Percentiles rank a stretch among this genome's conserved stretches.
Conservation (phyloP, 2,113 vertebrate species). For the Apeltes quadracus region DNA sequence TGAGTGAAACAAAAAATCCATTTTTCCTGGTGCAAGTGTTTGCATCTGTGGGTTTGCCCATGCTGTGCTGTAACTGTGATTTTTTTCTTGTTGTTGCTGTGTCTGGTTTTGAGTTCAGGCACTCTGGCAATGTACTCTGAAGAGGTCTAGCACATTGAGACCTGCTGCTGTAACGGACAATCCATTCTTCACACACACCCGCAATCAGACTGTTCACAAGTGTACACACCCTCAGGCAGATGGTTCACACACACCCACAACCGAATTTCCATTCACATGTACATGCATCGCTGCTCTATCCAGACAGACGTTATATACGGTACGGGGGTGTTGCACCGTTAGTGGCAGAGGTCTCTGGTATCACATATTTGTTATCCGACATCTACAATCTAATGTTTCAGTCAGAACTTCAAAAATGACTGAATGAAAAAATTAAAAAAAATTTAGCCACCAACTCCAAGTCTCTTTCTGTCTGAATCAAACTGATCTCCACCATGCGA, state of each 20-base stretch:
- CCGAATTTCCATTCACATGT: constrained; percentile 55
- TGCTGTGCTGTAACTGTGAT: not conserved
- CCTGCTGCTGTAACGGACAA: constrained; percentile 50
- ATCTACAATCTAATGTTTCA: constrained; percentile 24
- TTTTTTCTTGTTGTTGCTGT: not conserved
- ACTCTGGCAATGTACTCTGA: constrained; percentile 19
- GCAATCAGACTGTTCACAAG: constrained; percentile 63
- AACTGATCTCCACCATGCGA: constrained; percentile 51
- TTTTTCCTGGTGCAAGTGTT: constrained; percentile 2
- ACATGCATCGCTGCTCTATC: constrained; percentile 20
- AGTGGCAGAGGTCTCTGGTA: not conserved
- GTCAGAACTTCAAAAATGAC: constrained; percentile 26
- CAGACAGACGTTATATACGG: constrained; percentile 30
- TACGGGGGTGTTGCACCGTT: constrained; percentile 14
- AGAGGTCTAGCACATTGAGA: constrained; percentile 49
- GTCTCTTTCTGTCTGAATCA: constrained; percentile 54
- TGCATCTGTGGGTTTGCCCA: constrained; percentile 7
- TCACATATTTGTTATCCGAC: constrained; percentile 35
- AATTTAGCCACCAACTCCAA: constrained; percentile 12
- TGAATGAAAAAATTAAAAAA: too few relatives aligned
- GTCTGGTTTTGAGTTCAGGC: constrained; percentile 32
- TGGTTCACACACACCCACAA: constrained; percentile 65
- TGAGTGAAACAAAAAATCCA: not conserved
- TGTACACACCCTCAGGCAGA: constrained; percentile 57
- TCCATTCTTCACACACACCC: constrained; percentile 65